Evolutionary conservation across 2,113 vertebrate species (phyloP), one percentile per base, ranked within the genome.

Genomic region (Oreochromis spilurus): DNA sequence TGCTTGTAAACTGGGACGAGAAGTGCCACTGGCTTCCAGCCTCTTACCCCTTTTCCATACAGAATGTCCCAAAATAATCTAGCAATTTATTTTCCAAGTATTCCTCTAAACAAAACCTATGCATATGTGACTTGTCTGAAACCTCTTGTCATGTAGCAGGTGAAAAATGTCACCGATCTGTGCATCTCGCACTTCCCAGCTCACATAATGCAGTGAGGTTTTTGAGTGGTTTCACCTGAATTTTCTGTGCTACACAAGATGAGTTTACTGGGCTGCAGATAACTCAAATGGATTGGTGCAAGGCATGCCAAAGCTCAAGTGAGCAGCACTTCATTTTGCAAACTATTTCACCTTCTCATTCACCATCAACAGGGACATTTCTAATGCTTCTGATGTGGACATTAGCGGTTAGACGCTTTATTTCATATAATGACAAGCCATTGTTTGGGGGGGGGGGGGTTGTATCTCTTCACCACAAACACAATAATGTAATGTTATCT

Each of bases 301-400:
- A 52, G 36, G 79, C 87, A 50, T 60, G 78, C 83, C 72, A 60
- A 84, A 92, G 88, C 83, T 89, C 86, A 88, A 88, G 89, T 82
- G 85, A 94, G 87, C 91, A 90, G 81, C 83, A 87, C 88, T 91
- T 95, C 89, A 94, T 95, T 95, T 95, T 89, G 92, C 93, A 89
- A 95, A 89, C 87, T 93, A 89, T 92, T 95, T 95, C 92, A 92
- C 91, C 93, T 87, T 93, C 95, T 96, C 94, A 86, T 92, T 96
- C 94, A 92, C 88, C 85, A 92, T 94, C 94, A 93, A 91, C 90
- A 75, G 84, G 43, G 84, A 38, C 67, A 82, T 89, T 81, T 91
- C 81, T 81, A 26, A 81, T 36, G 54, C 79, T 84, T 85, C 38
- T 65, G 43, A 79, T 53, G n/a, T 58, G 67, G 81, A 84, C 62